These are phyloP conservation scores for Drosophila melanica DNA, from an alignment of 1,140 invertebrate species.

Conservation along the genomic window DNA sequence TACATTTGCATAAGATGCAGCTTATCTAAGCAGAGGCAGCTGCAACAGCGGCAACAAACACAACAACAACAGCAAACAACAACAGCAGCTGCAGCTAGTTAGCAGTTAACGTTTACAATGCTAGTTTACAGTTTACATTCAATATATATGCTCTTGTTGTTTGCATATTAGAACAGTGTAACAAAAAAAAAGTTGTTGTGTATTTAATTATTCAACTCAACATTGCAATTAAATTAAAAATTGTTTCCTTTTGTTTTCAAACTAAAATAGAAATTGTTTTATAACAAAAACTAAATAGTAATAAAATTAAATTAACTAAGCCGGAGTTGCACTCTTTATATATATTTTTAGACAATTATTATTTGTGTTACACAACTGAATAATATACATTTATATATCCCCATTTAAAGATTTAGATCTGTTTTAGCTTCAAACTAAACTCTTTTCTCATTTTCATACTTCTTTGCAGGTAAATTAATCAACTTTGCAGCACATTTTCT, in stretches of 20 bases:
- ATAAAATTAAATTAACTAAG: too few relatives aligned
- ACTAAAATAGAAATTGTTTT: too few relatives aligned
- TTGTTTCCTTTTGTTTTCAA: too few relatives aligned
- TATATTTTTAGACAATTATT: too few relatives aligned
- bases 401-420: neutral
- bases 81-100: neutral
- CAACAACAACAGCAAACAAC: neutral
- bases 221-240: too few relatives aligned
- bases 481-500: conserved; percentile 1
- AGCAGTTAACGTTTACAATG: conserved; percentile 5
- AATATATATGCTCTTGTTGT: neutral
- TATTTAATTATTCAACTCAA: too few relatives aligned
- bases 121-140: conserved; percentile 4
- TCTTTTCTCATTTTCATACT: conserved; percentile 2
- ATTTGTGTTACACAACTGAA: too few relatives aligned
- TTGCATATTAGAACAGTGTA: too few relatives aligned
- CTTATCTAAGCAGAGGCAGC: conserved; percentile 38
- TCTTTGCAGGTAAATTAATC: conserved; percentile 66
- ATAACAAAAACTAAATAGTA: too few relatives aligned
- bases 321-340: too few relatives aligned
- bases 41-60: neutral
- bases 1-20: conserved; percentile 58
- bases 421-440: conserved; percentile 3
- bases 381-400: too few relatives aligned
- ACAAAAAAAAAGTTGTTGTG: neutral